Base-by-base conservation (phyloP, 1,140 invertebrate species). In the Tetramorium alpestre region DNA sequence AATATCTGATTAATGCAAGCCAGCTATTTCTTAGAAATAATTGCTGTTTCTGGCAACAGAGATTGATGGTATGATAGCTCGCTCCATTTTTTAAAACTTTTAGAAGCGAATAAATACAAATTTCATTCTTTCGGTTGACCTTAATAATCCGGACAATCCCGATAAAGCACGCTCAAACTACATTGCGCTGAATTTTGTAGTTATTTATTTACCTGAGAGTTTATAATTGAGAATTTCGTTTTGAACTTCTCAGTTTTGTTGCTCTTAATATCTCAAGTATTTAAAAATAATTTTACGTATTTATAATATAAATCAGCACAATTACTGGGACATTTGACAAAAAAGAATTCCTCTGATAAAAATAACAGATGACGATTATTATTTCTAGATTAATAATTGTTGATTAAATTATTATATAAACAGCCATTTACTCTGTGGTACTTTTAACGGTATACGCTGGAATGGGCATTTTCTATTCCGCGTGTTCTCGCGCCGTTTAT, bases 21-120 rank as follows among this genome's bases (percentile, higher is more conserved):
- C 38, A 25, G 54, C 16, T 54, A 47, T 81, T 44, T 70, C 62
- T 44, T 58, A n/a, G 4, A n/a, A 44, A 13, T 8, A 18, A 33
- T 22, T 18, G 54, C 16, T 13, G 51, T 11, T 25, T 60, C 41
- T n/a, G 25, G 2, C 49, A 49, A 58, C 10, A 8, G 65, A 25
- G 11, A 2, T 47, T n/a, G 54, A 88, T 73, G n/a, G 41, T 85
- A 60, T 73, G n/a, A 1, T 60, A 69, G 58, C 78, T 62, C 25
- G 44, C 41, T 49, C 38, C 7, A 67, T 1, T n/a, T 49, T 65
- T 51, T 13, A 38, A 0, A 38, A 80, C 3, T 80, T 11, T 33
- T 33, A 33, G 33, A 1, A 54, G 41, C 5, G 18, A 49, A 78
- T 49, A 64, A 13, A 54, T 69, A 5, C 25, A n/a, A 28, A 47